Evolutionary conservation across 2,113 vertebrate species (phyloP), one percentile per base, ranked within the genome.

Genomic region (Oncorhynchus kisutch): DNA sequence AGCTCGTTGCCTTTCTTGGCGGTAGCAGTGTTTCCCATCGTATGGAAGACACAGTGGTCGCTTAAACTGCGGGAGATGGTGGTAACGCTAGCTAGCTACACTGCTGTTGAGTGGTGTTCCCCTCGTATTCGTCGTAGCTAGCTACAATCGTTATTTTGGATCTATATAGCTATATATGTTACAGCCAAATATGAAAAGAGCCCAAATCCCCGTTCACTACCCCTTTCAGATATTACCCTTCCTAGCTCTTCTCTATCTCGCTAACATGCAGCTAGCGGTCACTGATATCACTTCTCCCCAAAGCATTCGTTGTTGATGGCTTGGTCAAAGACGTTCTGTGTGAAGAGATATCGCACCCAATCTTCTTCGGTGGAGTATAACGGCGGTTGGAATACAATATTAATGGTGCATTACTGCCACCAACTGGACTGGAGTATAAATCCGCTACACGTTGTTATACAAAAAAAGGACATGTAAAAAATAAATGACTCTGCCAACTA

Each of bases 1-100:
- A 97, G 93, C 92, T 98, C 96, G 94, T 96, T 96, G 94, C 96
- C 96, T 91, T 97, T 96, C 94, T 96, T 96, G 93, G 96, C 95
- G 82, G 96, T 95, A 81, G 96, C 96, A 75, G 96, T 94, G 95
- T 98, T 97, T 82, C 96, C 96, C 96, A 97, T 97, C 80, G 88
- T 89, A 85, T 81, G 92, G 89, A 91, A 92, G 91, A 91, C 91
- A 84, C 90, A 85, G 81, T 81, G 82, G 74, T 78, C 81, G 86
- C 89, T 91, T 83, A 84, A 83, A 81, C 81, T 71, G 85, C 79
- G 72, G 72, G 88, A 91, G 89, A 89, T 82, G 88, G 79, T 66
- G 86, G 78, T 62, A 85, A 45, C 39, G 86, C 87, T 87, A 81
- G 86, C 86, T 87, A 89, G 39, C 79, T 64, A 78, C 71, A 74